Conservation (phyloP, 2,888 invertebrate genomes). For the Epinotia brunnichana region DNA sequence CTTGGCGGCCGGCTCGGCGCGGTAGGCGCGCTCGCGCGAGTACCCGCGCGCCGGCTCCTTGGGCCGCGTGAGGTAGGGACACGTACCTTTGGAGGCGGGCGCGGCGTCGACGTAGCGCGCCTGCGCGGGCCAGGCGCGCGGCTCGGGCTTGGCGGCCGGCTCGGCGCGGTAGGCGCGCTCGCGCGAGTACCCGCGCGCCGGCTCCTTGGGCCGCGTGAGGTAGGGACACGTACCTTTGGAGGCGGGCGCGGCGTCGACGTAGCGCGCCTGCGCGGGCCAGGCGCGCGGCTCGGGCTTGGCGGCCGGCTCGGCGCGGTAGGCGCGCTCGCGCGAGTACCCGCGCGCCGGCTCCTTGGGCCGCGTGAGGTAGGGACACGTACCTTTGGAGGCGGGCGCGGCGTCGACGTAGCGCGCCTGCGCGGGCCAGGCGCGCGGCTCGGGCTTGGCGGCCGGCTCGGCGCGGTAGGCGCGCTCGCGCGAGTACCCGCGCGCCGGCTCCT, state of each 20-base stretch:
- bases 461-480: conserved; percentile 74
- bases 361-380: conserved; percentile 53
- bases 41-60: too few relatives aligned
- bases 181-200: conserved; percentile 72
- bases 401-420: conserved; percentile 72
- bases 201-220: conserved; percentile 72
- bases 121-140: conserved; percentile 69
- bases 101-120: conserved; percentile 71
- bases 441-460: conserved; percentile 73
- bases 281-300: too few relatives aligned
- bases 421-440: conserved; percentile 72
- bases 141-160: conserved; percentile 74
- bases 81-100: conserved; percentile 70
- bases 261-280: too few relatives aligned
- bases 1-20: too few relatives aligned
- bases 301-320: too few relatives aligned
- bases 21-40: too few relatives aligned
- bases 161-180: conserved; percentile 74
- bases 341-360: too few relatives aligned
- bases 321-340: too few relatives aligned
- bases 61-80: neutral
- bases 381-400: conserved; percentile 65
- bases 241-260: too few relatives aligned
- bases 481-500: conserved; percentile 74
- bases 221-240: too few relatives aligned